Conservation (phyloP, 2,797 vertebrate species). For the Lophotriccus pileatus region DNA sequence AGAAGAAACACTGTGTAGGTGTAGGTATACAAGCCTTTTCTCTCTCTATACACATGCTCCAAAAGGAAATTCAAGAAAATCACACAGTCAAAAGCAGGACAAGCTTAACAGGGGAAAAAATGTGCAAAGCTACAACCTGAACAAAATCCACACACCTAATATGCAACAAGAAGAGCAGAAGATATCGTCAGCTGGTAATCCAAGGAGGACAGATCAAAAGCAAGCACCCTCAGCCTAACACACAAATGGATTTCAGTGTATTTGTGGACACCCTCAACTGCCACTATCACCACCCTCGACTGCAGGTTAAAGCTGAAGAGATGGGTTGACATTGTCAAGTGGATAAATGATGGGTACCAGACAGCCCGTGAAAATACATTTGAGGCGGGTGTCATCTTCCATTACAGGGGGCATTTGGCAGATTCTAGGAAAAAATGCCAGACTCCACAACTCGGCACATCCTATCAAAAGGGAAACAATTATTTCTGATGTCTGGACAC, state of each 20-base stretch:
- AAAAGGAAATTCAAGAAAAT: not conserved
- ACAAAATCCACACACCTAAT: not conserved
- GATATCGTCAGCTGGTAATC: not conserved
- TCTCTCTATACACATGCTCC: not conserved
- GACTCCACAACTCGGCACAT: not conserved
- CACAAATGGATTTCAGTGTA: not conserved
- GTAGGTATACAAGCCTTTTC: not conserved
- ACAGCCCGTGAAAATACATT: not conserved
- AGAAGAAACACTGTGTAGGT: not conserved
- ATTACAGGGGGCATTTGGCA: not conserved
- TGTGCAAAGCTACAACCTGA: not conserved
- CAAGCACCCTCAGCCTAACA: not conserved
- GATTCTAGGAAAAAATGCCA: not conserved
- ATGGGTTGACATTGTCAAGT: not conserved
- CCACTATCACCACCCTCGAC: not conserved
- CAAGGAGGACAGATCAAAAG: not conserved
- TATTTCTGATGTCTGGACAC: not conserved
- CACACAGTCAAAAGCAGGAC: not conserved
- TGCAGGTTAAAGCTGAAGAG: not conserved
- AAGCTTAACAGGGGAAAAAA: not conserved
- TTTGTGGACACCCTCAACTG: not conserved
- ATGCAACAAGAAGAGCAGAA: not conserved
- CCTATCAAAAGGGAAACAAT: not conserved
- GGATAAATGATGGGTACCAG: not conserved
- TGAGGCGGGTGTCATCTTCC: not conserved